A percentile compares a stretch with the other conserved stretches of the same genome.
Conservation (phyloP, 2,888 invertebrate genomes). For the Ornithoptera alexandrae region DNA sequence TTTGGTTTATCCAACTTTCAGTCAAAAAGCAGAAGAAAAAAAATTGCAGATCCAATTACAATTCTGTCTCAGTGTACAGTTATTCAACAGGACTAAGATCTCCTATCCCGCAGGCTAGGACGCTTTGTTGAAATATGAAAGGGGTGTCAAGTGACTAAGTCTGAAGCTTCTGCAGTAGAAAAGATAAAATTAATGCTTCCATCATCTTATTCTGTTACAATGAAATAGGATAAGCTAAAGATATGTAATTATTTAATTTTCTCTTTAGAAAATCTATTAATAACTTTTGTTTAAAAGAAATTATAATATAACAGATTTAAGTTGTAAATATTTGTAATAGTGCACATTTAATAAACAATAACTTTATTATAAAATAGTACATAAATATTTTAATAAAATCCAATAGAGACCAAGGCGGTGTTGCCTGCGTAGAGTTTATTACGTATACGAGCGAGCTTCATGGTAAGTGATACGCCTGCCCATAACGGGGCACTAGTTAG, state of each 20-base stretch:
- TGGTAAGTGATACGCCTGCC: too few relatives aligned
- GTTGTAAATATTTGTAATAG: too few relatives aligned
- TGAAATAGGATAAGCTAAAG: background rate
- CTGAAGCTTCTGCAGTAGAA: conserved; percentile 16
- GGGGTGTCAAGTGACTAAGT: conserved; percentile 28
- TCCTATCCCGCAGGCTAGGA: conserved; percentile 17
- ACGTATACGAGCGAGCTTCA: too few relatives aligned
- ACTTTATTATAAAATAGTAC: too few relatives aligned
- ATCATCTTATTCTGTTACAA: conserved; percentile 2
- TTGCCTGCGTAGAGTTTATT: too few relatives aligned
- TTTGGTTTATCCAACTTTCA: background rate
- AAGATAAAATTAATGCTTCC: conserved; percentile 16
- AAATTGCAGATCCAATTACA: conserved; percentile 26
- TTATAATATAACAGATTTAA: too few relatives aligned
- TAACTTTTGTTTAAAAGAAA: too few relatives aligned
- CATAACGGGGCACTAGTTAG: too few relatives aligned
- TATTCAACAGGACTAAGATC: conserved; percentile 18
- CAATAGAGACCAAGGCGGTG: too few relatives aligned
- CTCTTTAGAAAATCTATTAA: too few relatives aligned
- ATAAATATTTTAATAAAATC: too few relatives aligned
- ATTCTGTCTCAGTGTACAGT: conserved; percentile 13
- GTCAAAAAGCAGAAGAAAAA: background rate
- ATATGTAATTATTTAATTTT: background rate
- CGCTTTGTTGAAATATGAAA: conserved; percentile 29
- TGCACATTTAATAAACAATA: too few relatives aligned